phyloP scores from a whole-genome alignment of 2,797 vertebrate species.

The Epinephelus coioides region DNA sequence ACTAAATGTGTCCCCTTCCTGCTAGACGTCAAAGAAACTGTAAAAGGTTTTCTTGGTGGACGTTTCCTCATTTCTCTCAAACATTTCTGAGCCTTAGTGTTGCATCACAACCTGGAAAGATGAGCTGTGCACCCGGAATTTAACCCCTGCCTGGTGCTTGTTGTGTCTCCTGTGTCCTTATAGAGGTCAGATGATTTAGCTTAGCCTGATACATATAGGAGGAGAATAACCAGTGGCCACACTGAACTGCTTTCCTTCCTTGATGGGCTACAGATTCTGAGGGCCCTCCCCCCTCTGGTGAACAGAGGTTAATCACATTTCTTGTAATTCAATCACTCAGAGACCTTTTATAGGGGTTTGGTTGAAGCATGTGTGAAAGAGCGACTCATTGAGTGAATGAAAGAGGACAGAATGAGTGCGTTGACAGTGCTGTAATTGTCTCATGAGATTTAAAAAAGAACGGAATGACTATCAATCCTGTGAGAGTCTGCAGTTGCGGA shows the following conservation, averaged over 20 bases:
- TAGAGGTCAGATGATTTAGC: slow-evolving; percentile 58
- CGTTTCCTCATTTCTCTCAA: slow-evolving; percentile 19
- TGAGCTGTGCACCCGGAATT: slow-evolving; percentile 37
- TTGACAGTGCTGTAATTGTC: slow-evolving; percentile 73
- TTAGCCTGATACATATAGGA: slow-evolving; percentile 11
- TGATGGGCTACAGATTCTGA: slow-evolving; percentile 12
- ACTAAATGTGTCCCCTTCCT: not conserved
- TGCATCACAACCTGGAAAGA: slow-evolving; percentile 46
- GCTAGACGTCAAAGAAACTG: not conserved
- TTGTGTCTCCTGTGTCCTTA: slow-evolving; percentile 22
- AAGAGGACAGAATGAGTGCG: slow-evolving; percentile 40
- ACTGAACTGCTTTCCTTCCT: not conserved
- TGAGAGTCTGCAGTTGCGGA: slow-evolving; percentile 34
- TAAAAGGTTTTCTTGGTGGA: not conserved
- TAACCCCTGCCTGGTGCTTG: slow-evolving; percentile 28
- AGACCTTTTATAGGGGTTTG: slow-evolving; percentile 33
- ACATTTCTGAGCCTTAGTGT: slow-evolving; percentile 33
- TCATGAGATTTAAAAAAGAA: slow-evolving; percentile 69
- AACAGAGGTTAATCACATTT: slow-evolving; percentile 59
- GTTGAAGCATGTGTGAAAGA: slow-evolving; percentile 4
- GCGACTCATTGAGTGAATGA: slow-evolving; percentile 27
- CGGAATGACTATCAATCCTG: slow-evolving; percentile 63
- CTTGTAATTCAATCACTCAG: slow-evolving; percentile 53
- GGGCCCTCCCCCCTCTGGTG: not conserved
- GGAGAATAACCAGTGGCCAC: not conserved